Percentiles rank a stretch among this genome's conserved stretches.
Conservation (phyloP, 2,888 invertebrate species). For the Griposia aprilina region DNA sequence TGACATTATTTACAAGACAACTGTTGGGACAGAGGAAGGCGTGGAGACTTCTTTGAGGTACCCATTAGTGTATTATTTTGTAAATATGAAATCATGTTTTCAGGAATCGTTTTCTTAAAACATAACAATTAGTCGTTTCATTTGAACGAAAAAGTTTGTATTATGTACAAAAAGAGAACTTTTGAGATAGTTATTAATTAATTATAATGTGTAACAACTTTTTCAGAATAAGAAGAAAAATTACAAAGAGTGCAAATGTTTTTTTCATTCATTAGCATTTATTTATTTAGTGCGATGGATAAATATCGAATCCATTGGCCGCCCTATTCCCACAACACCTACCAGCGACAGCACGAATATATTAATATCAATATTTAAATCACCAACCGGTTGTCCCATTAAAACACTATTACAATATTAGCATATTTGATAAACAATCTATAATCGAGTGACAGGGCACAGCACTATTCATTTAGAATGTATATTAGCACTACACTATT, state of each 20-base stretch:
- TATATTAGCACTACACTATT: conserved; percentile 75
- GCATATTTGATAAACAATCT: conserved; percentile 86
- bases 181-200: too few relatives aligned
- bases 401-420: conserved; percentile 86
- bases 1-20: conserved; percentile 69
- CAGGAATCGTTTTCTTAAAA: too few relatives aligned
- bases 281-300: not conserved
- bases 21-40: conserved; percentile 47
- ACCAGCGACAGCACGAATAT: conserved; percentile 73
- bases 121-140: too few relatives aligned
- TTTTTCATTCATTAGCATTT: too few relatives aligned
- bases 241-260: too few relatives aligned
- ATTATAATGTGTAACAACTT: too few relatives aligned
- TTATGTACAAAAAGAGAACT: too few relatives aligned
- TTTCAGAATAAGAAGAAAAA: too few relatives aligned
- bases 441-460: conserved; percentile 79
- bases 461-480: conserved; percentile 78
- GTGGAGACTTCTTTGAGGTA: conserved; percentile 54
- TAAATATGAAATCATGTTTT: not conserved
- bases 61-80: not conserved
- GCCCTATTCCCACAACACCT: conserved; percentile 71
- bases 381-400: conserved; percentile 83
- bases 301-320: conserved; percentile 60
- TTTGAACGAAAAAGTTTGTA: too few relatives aligned
- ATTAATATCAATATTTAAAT: conserved; percentile 81